These are phyloP conservation scores for Chelonus formosanus DNA, from an alignment of 2,888 invertebrate species.

Conservation along the genomic window DNA sequence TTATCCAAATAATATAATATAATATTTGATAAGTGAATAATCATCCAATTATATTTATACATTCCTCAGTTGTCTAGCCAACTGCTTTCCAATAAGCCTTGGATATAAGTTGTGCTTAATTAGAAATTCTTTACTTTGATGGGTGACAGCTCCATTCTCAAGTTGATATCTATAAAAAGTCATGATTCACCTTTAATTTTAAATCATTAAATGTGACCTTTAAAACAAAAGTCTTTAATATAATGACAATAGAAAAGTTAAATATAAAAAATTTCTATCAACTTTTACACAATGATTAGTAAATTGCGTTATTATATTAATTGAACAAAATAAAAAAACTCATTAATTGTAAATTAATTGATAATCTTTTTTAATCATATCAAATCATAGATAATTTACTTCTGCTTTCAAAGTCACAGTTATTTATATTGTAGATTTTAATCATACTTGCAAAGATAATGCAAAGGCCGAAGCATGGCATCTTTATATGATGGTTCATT, in stretches of 20 bases:
- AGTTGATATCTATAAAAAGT: conserved; percentile 73
- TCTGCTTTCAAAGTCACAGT: too few relatives aligned
- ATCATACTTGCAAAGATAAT: conserved; percentile 76
- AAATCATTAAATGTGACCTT: conserved; percentile 1
- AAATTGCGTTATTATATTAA: too few relatives aligned
- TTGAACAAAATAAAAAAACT: too few relatives aligned
- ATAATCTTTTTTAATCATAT: too few relatives aligned
- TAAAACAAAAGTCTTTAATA: not conserved
- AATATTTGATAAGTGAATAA: not conserved
- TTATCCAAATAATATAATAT: conserved; percentile 4
- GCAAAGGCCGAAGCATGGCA: conserved; percentile 79
- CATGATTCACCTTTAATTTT: not conserved
- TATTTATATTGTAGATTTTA: not conserved
- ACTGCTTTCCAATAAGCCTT: conserved; percentile 80
- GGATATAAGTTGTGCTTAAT: conserved; percentile 83
- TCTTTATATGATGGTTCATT: conserved; percentile 72
- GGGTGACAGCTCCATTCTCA: conserved; percentile 90
- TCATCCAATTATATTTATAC: conserved; percentile 39
- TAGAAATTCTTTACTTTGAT: conserved; percentile 90
- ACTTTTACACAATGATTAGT: too few relatives aligned
- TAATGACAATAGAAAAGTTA: too few relatives aligned
- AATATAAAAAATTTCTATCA: too few relatives aligned
- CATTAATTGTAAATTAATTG: too few relatives aligned
- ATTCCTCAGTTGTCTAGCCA: conserved; percentile 68
- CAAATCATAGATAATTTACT: too few relatives aligned